phyloP scores from a whole-genome alignment of 2,888 invertebrate species.

The Fragum sueziense region DNA sequence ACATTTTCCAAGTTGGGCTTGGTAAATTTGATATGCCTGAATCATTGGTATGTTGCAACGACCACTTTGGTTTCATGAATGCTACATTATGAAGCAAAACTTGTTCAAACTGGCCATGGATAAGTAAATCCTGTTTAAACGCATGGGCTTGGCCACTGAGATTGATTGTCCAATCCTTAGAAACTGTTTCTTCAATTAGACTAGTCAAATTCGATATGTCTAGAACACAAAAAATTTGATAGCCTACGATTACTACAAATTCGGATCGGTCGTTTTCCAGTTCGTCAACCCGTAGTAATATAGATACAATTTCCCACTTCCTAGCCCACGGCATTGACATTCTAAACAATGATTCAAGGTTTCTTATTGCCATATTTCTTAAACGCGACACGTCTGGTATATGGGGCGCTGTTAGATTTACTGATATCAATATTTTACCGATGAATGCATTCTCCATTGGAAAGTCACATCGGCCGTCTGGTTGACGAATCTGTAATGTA shows the following conservation, averaged over 20 bases:
- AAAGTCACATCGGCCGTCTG: background rate
- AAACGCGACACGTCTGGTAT: background rate
- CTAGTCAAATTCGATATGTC: background rate
- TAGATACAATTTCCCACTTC: background rate
- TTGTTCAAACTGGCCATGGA: background rate
- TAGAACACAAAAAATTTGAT: background rate
- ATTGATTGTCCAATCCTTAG: background rate
- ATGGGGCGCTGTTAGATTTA: background rate
- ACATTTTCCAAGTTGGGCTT: background rate
- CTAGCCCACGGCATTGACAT: background rate
- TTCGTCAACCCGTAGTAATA: background rate
- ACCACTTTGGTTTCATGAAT: no score
- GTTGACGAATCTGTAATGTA: background rate
- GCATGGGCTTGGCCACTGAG: background rate
- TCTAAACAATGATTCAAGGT: background rate
- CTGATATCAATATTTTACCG: background rate
- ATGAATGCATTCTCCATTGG: background rate
- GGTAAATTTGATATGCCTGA: background rate
- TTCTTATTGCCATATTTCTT: background rate
- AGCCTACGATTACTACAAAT: background rate
- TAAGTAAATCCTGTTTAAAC: background rate
- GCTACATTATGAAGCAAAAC: background rate
- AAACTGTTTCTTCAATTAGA: background rate
- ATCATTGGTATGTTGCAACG: background rate
- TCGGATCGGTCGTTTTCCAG: background rate